Evolutionary conservation across 2,888 invertebrate genomes (phyloP).

Genomic region (Caenorhabditis virilis): DNA sequence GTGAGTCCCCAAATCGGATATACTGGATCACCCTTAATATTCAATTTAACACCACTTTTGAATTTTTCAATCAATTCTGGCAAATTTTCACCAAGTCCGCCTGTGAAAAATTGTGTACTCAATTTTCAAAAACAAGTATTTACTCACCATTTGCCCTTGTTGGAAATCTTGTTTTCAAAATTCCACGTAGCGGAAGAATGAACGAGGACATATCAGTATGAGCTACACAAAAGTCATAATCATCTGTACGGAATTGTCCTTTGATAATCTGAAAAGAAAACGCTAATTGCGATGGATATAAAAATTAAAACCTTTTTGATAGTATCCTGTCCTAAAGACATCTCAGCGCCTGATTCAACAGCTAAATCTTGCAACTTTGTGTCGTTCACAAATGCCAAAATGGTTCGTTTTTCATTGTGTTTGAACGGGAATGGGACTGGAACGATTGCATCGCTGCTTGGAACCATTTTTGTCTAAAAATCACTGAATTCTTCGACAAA

Average conservation of each 20-base stretch:
- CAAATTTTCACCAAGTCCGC: slow-evolving; percentile 62
- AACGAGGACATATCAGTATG: slow-evolving; percentile 60
- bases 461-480: slow-evolving; percentile 63
- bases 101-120: no score
- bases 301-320: slow-evolving; percentile 60
- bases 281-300: background rate
- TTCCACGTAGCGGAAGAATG: slow-evolving; percentile 63
- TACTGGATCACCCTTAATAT: slow-evolving; percentile 59
- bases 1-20: slow-evolving; percentile 64
- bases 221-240: slow-evolving; percentile 67
- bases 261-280: slow-evolving; percentile 58
- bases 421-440: slow-evolving; percentile 65
- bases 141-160: slow-evolving; percentile 63
- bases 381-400: slow-evolving; percentile 64
- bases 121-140: background rate
- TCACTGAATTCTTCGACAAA: background rate
- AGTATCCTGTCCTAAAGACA: slow-evolving; percentile 63
- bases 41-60: slow-evolving; percentile 62
- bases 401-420: slow-evolving; percentile 66
- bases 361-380: slow-evolving; percentile 60
- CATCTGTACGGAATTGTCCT: slow-evolving; percentile 65
- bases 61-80: slow-evolving; percentile 61
- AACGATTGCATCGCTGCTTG: slow-evolving; percentile 62
- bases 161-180: slow-evolving; percentile 65
- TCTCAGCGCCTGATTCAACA: slow-evolving; percentile 64